Evolutionary conservation across 2,113 vertebrate genomes (phyloP), one percentile per base, ranked within the genome.

Genomic region (Centropristis striata): DNA sequence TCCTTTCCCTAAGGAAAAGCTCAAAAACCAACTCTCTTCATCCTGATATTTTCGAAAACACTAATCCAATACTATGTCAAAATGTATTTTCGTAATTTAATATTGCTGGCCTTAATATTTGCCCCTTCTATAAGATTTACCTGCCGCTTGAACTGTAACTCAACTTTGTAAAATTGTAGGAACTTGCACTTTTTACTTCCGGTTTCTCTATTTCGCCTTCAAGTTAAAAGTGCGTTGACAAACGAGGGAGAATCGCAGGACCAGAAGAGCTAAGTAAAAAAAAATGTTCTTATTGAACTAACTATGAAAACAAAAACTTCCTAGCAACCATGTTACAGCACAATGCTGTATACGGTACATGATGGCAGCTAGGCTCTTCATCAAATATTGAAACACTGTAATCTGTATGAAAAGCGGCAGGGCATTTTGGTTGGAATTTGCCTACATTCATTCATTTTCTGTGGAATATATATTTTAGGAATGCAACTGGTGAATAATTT

Each of bases 181-280:
- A 25, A 4, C 18, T 13, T 14, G 23, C 2, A 37, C 4, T 12
- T 1, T 1, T 0, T 1, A 28, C 25, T 59, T 80, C 80, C 28
- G 14, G 37, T 60, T 41, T 0, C 7, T 25, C 23, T 15, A 11
- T 2, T 15, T 70, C 1, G 3, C 36, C 21, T 79, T 80, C 12
- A 57, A 71, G 21, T 25, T 87, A 78, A 84, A 80, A 71, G 49
- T 41, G 4, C 2, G 0, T 63, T 46, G 15, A 8, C 16, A 8
- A n/a, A n/a, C n/a, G n/a, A n/a, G n/a, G n/a, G n/a, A n/a, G n/a
- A n/a, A 4, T 16, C 42, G 15, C 15, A 27, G 9, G 11, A 20
- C 12, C 5, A 21, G 39, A 3, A 54, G 2, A 8, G n/a, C n/a
- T n/a, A n/a, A n/a, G 5, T 3, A 11, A 11, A n/a, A 20, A 41